These are phyloP conservation scores for Ciona savignyi DNA, from an alignment of 23 tunicate species.

Conservation along the genomic window DNA sequence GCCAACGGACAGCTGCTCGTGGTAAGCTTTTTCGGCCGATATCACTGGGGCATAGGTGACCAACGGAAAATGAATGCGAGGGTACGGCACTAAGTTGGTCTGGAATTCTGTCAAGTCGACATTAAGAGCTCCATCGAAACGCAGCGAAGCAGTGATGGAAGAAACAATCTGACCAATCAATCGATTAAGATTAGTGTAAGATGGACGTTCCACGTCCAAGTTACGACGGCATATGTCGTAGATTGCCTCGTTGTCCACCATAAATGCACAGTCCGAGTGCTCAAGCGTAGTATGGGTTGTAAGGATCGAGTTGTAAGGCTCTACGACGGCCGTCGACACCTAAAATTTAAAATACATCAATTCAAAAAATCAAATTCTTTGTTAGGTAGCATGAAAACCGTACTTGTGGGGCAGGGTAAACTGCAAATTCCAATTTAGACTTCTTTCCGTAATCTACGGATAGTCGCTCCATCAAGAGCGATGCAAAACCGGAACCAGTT, in stretches of 20 bases:
- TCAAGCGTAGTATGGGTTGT: conserved; percentile 25
- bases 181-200: not conserved
- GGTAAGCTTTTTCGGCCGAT: conserved; percentile 20
- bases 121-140: not conserved
- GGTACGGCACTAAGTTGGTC: not conserved
- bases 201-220: not conserved
- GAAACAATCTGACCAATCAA: not conserved
- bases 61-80: conserved; percentile 7
- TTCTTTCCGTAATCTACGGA: not conserved
- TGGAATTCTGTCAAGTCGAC: not conserved
- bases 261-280: conserved; percentile 81
- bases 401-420: conserved; percentile 65
- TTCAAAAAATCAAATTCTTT: not conserved
- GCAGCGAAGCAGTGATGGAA: not conserved
- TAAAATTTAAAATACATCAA: not conserved
- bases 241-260: conserved; percentile 23
- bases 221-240: not conserved
- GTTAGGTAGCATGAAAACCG: no score
- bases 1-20: conserved; percentile 1
- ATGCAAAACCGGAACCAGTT: conserved; percentile 53
- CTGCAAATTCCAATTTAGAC: conserved; percentile 30
- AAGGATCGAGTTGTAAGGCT: conserved; percentile 62
- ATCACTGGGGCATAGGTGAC: conserved; percentile 68
- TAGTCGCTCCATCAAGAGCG: conserved; percentile 45
- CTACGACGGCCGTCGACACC: conserved; percentile 68